phyloP scores from a whole-genome alignment of 2,113 vertebrate genomes.

The Pimephales promelas region DNA sequence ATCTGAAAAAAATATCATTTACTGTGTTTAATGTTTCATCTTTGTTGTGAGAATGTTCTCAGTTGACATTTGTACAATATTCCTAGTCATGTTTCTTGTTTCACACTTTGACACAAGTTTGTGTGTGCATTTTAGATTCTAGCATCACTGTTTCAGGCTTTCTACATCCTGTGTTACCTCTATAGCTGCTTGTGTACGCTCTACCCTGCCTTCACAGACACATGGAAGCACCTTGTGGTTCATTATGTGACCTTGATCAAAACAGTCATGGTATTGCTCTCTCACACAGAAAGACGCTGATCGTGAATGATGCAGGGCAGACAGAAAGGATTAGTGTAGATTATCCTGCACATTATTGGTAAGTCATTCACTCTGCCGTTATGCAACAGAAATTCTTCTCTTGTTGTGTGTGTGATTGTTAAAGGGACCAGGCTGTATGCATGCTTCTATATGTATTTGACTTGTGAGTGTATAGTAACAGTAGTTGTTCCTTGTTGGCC shows the following conservation, averaged over 20 bases:
- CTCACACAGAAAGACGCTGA: slow-evolving; percentile 59
- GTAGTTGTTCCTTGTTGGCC: not conserved
- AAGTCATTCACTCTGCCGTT: slow-evolving; percentile 72
- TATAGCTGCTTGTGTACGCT: not conserved
- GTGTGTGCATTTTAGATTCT: not conserved
- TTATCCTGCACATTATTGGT: slow-evolving; percentile 68
- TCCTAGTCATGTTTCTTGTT: no score
- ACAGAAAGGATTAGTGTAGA: slow-evolving; percentile 68
- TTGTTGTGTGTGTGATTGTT: slow-evolving; percentile 57
- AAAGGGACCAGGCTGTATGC: slow-evolving; percentile 5
- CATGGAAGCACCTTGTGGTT: not conserved
- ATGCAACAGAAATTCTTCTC: slow-evolving; percentile 68
- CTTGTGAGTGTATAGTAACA: not conserved
- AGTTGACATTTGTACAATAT: not conserved
- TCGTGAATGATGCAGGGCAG: slow-evolving; percentile 59
- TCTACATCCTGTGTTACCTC: slow-evolving; percentile 15
- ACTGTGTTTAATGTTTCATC: no score
- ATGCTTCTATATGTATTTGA: slow-evolving; percentile 58
- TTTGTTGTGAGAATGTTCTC: not conserved
- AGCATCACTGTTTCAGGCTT: not conserved
- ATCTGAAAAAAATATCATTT: no score
- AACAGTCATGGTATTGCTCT: not conserved
- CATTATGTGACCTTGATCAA: slow-evolving; percentile 8
- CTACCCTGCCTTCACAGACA: not conserved
- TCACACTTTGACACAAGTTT: no score